Evolutionary conservation across 1,140 invertebrate genomes (phyloP), one percentile per base, ranked within the genome.

Genomic region (Diploscapter pachys): DNA sequence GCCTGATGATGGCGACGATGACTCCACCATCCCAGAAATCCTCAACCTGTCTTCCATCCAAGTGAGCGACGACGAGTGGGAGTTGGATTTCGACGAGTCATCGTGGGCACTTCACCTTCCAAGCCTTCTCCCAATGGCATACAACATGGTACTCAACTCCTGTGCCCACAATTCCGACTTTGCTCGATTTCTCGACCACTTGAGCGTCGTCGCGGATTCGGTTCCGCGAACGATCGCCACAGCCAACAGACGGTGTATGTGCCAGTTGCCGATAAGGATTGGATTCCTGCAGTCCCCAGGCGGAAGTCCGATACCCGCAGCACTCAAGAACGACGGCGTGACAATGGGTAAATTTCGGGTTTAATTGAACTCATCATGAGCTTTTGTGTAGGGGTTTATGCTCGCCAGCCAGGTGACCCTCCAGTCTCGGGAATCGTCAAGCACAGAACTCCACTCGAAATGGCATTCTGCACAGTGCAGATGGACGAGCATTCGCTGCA

Each of bases 171-270:
- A 53, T 8, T 50, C 68, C 4, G 13, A n/a, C 5, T 74, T 64
- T 53, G 13, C 53, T 50, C 48, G 8, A n/a, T 74, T 74, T 65
- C n/a, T 74, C 63, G 73, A 74, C 54, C 73, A 74, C 70, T 57
- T 74, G n/a, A n/a, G 65, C 31, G 73, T 74, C 8, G 73, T 74
- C 6, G 52, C 73, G 3, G 48, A 56, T 13, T 52, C 57, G 55
- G 73, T 74, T 6, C 73, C 73, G n/a, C 31, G 73, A 2, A 74
- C 73, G 0, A 74, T 74, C 56, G 73, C 64, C 3, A 69, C 73
- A 11, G 66, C 73, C 4, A 68, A 74, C 5, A 55, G 73, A n/a
- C 73, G 73, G 4, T 74, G 73, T 55, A 69, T 74, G 73, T 74
- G 73, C 53, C 73, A 74, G 53, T 50, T 74, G 3, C 73, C 73